Evolutionary conservation across 1,140 invertebrate genomes (phyloP), one percentile per base, ranked within the genome.

Genomic region (Dinothrombium tinctorium): DNA sequence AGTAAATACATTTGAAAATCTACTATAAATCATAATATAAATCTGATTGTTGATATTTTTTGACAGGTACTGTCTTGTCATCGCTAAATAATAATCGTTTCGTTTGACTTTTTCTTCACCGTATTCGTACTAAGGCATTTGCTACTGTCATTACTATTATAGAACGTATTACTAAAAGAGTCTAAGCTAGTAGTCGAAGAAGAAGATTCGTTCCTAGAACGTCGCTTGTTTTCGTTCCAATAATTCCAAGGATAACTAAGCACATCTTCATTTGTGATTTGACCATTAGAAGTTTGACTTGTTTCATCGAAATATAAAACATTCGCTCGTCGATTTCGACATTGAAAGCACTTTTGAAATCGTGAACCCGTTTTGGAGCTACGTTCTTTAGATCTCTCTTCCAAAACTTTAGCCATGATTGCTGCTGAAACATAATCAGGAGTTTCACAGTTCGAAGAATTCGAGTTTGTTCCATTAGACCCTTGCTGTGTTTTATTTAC

Each of bases 331-430:
- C 37, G n/a, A 24, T 26, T 17, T 8, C 36, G 17, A 33, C 50
- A 51, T n/a, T 37, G 31, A 29, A 36, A 37, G 12, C 44, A 40
- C 26, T 44, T 77, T 66, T 42, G 71, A 65, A 36, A 62, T 56
- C 45, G 59, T 20, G 23, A 6, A 26, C 15, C 19, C 19, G 9
- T 25, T 29, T 39, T 39, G n/a, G 28, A 11, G 12, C 12, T 8
- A 50, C 67, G 72, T 60, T 68, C 74, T 61, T 68, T 78, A 54
- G 65, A 74, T 53, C 68, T 65, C 47, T 87, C 82, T 55, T 86
- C 77, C 22, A 94, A 62, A 33, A 89, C 78, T 65, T 86, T 84
- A 2, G 83, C 82, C 71, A 92, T 82, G 35, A 90, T 73, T 12
- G 81, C 74, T 24, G 81, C 80, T 8, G 83, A 87, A 19, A 92